A percentile compares a stretch with the other conserved stretches of the same genome.
Evolutionary conservation across 1,140 invertebrate genomes (phyloP).

Genomic region (Leptonema lineaticorne): DNA sequence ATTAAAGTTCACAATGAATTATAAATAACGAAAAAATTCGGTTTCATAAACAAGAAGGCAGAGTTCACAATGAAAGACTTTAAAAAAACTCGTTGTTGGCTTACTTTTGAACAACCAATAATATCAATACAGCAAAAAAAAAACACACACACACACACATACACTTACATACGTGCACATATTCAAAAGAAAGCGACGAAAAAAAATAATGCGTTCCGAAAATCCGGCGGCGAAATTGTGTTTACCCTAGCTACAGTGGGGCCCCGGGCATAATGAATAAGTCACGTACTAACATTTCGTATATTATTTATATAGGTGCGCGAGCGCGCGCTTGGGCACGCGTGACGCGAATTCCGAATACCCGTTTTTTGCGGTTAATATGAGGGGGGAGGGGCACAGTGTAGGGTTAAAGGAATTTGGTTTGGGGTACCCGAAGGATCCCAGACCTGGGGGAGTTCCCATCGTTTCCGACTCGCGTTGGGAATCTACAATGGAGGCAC

Average conservation of each 20-base stretch:
- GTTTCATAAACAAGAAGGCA: too few relatives aligned
- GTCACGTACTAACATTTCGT: conserved; percentile 57
- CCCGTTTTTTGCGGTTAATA: conserved; percentile 26
- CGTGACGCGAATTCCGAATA: conserved; percentile 32
- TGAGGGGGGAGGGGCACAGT: not conserved
- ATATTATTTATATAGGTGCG: conserved; percentile 53
- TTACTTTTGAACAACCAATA: too few relatives aligned
- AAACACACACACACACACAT: not conserved
- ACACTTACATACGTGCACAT: conserved; percentile 1
- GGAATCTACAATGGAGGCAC: not conserved
- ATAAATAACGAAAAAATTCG: too few relatives aligned
- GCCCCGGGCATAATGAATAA: conserved; percentile 52
- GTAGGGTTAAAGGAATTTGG: not conserved
- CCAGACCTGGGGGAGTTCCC: not conserved
- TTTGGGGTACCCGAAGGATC: not conserved
- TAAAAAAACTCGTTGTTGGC: too few relatives aligned
- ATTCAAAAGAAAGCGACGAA: not conserved
- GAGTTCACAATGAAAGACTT: too few relatives aligned
- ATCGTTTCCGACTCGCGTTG: not conserved
- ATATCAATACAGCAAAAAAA: too few relatives aligned
- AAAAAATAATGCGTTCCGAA: conserved; percentile 27
- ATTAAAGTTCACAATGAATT: too few relatives aligned
- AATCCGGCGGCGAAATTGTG: conserved; percentile 26
- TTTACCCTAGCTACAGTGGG: conserved; percentile 28
- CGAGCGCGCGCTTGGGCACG: conserved; percentile 42